Evolutionary conservation across 2,113 vertebrate species (phyloP), one percentile per base, ranked within the genome.

Genomic region (Regulus satrapa): DNA sequence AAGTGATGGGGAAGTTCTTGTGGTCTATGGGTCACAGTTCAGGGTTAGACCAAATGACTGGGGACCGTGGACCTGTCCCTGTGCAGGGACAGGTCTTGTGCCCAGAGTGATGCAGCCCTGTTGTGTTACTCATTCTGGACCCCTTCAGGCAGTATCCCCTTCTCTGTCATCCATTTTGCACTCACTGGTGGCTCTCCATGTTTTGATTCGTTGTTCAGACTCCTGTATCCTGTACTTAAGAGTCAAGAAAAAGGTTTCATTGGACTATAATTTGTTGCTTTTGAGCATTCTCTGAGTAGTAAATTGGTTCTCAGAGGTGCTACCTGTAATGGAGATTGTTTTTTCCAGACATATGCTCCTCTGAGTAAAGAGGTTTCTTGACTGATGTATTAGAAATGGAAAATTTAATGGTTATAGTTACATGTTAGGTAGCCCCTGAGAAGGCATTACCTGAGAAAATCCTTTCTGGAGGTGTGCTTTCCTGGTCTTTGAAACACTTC

Each of bases 51-150:
- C 18, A 71, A 45, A n/a, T 40, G 3, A 4, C 4, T 52, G 49
- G 38, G 66, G n/a, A 14, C 12, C 40, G 25, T 4, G 19, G 46
- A 31, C 13, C 4, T 62, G n/a, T 5, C 23, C 5, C 26, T 56
- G 9, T 58, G 62, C 48, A 63, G 56, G 21, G 18, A 0, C 2
- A 0, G 4, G 16, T 40, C 59, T 83, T 69, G 24, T 45, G 46
- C 46, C n/a, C 23, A 29, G 5, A 48, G 28, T 19, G 45, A 19
- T 77, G 36, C n/a, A 55, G 10, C 69, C 36, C 29, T 0, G 0
- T n/a, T 54, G 63, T 31, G 29, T 34, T 38, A 24, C 49, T 73
- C 4, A 7, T 46, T 52, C 63, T 32, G 18, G 12, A n/a, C 59
- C 52, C 36, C 49, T 93, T 52, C 24, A 43, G 71, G 40, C 36